phyloP scores from a whole-genome alignment of 2,113 vertebrate genomes.

The Macroglossus sobrinus region DNA sequence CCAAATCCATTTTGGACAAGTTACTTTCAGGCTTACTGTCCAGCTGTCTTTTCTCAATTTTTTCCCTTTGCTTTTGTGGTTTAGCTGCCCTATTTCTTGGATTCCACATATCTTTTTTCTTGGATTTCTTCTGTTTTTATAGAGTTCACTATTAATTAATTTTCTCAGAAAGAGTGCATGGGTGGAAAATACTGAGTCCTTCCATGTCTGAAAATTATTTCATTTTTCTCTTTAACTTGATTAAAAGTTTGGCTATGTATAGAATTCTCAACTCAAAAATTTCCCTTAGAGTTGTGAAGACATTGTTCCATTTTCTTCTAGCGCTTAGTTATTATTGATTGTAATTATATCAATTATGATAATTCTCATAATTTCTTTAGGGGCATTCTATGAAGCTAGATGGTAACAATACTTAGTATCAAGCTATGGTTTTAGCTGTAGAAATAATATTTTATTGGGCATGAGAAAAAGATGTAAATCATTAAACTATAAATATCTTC shows the following conservation, averaged over 20 bases:
- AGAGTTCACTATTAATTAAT: background rate
- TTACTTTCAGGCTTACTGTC: background rate
- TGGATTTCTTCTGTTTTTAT: conserved; percentile 11
- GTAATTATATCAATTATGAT: background rate
- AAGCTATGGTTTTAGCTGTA: background rate
- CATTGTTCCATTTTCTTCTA: background rate
- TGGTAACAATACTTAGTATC: background rate
- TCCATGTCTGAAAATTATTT: background rate
- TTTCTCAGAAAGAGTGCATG: background rate
- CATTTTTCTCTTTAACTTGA: background rate
- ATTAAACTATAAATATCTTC: background rate
- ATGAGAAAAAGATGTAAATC: background rate
- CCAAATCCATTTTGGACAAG: background rate
- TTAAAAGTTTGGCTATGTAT: background rate
- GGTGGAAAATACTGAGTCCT: background rate
- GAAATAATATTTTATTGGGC: background rate
- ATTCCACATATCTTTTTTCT: background rate
- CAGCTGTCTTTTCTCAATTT: background rate
- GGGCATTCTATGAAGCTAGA: background rate
- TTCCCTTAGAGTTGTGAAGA: background rate
- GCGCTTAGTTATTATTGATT: background rate
- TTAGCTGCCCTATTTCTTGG: background rate
- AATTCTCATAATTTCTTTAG: background rate
- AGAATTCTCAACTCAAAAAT: background rate
- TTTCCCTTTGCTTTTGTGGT: background rate